phyloP scores from a whole-genome alignment of 2,888 invertebrate species.

The Caenorhabditis imperialis region DNA sequence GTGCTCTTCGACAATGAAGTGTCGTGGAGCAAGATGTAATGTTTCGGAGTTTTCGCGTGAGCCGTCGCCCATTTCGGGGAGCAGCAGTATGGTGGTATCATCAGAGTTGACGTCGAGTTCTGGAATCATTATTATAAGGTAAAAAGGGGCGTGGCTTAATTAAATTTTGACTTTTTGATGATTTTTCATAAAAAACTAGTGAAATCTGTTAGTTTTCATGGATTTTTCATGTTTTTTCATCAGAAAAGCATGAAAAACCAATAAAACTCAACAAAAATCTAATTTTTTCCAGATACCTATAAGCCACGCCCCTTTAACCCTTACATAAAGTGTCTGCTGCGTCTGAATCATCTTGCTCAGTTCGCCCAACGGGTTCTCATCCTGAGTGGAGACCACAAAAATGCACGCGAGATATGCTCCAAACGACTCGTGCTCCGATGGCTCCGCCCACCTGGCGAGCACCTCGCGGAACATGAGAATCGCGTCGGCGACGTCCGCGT shows the following conservation, averaged over 20 bases:
- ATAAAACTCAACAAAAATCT: too few species aligned
- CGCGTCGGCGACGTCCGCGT: conserved; percentile 25
- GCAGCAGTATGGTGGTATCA: conserved; percentile 70
- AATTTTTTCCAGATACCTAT: too few species aligned
- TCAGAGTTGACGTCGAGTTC: conserved; percentile 62
- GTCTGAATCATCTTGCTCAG: conserved; percentile 86
- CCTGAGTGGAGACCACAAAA: conserved; percentile 82
- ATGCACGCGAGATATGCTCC: conserved; percentile 81
- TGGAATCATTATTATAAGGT: conserved; percentile 46
- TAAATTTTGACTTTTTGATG: conserved; percentile 4
- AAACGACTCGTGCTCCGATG: conserved; percentile 93
- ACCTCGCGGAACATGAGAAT: conserved; percentile 40
- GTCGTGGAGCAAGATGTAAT: conserved; percentile 90
- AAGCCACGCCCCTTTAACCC: too few species aligned
- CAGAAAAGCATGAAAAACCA: too few species aligned
- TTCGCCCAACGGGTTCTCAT: conserved; percentile 85
- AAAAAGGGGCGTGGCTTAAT: too few species aligned
- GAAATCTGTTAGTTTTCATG: conserved; percentile 7
- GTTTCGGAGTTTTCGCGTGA: conserved; percentile 85
- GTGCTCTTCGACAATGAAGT: conserved; percentile 79
- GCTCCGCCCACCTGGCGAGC: conserved; percentile 56
- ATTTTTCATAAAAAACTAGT: neutral
- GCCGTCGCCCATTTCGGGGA: conserved; percentile 79
- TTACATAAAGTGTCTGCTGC: conserved; percentile 85
- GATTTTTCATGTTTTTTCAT: too few species aligned